These are phyloP conservation scores for Drosophila mojavensis DNA, from an alignment of 1,140 invertebrate species.

Conservation along the genomic window DNA sequence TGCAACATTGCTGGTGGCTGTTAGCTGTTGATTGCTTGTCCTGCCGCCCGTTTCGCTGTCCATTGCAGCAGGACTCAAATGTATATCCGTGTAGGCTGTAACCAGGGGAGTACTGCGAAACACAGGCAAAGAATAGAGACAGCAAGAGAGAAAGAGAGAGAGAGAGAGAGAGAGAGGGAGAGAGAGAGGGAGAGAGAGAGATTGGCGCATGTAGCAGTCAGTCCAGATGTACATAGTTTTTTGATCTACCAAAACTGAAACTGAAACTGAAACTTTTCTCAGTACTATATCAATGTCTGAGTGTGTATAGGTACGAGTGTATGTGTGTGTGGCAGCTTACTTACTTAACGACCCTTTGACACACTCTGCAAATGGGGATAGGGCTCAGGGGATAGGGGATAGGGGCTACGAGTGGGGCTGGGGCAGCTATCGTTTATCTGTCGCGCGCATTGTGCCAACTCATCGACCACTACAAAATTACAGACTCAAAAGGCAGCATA, in stretches of 20 bases:
- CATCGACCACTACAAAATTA: conserved; percentile 60
- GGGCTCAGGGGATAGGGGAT: background rate
- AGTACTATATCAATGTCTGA: conserved; percentile 12
- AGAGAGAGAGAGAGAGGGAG: no score
- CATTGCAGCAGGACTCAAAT: conserved; percentile 34
- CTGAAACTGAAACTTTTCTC: conserved; percentile 62
- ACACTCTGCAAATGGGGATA: conserved; percentile 32
- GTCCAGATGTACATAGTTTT: conserved; percentile 50
- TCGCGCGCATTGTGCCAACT: conserved; percentile 65
- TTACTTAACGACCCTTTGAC: conserved; percentile 75
- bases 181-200: background rate
- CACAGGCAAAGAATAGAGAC: background rate
- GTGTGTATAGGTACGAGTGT: conserved; percentile 3
- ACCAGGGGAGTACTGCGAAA: background rate
- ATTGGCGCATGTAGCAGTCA: background rate
- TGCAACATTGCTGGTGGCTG: conserved; percentile 44
- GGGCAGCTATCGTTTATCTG: conserved; percentile 53
- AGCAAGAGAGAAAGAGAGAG: no score
- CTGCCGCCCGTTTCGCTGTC: conserved; percentile 28
- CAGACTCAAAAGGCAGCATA: conserved; percentile 8
- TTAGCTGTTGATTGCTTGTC: conserved; percentile 55
- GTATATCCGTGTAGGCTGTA: conserved; percentile 2
- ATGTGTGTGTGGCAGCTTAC: conserved; percentile 49
- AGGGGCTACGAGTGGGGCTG: background rate
- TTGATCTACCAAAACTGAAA: conserved; percentile 44